Conservation (phyloP, 2,888 invertebrate species). For the Sesia bembeciformis region DNA sequence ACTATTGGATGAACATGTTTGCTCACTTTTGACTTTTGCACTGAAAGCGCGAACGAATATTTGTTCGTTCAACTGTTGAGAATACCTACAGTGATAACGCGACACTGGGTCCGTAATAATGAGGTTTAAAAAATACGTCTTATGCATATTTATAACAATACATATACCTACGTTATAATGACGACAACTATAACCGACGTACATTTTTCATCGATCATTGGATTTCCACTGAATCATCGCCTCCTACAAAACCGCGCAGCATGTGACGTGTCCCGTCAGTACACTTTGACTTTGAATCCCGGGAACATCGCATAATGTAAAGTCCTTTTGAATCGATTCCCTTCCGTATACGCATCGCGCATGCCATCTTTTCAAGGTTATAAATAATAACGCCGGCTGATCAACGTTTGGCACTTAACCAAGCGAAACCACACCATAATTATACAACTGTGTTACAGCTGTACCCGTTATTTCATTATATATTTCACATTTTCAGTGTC, state of each 20-base stretch:
- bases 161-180: no score
- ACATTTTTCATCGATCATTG: no score
- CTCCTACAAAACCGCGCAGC: not conserved
- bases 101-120: no score
- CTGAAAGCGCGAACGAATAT: no score
- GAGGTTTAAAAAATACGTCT: no score
- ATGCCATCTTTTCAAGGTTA: not conserved
- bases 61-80: no score
- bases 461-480: not conserved
- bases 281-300: not conserved
- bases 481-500: slow-evolving; percentile 14
- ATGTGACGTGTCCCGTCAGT: not conserved
- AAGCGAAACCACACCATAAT: not conserved
- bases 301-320: not conserved
- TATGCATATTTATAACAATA: no score
- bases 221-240: not conserved
- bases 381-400: not conserved
- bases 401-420: not conserved
- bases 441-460: not conserved
- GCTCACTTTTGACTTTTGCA: no score
- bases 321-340: not conserved
- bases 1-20: no score
- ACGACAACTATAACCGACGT: no score
- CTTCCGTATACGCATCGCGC: not conserved
- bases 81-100: no score